phyloP scores from a whole-genome alignment of 2,113 vertebrate species.

The Sturnus vulgaris region DNA sequence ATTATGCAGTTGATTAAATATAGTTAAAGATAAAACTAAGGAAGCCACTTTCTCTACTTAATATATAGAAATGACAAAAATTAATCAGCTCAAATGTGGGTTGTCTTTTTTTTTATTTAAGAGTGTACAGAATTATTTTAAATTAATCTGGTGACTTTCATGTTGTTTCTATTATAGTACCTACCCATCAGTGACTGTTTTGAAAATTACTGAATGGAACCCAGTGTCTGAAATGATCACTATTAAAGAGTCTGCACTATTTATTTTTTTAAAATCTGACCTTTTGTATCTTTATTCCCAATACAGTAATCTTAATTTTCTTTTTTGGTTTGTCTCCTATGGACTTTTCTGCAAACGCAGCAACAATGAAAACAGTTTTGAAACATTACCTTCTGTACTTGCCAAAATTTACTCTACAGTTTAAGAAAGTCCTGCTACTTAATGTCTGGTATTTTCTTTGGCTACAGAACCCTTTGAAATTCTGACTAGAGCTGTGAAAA shows the following conservation, averaged over 20 bases:
- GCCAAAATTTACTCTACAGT: slow-evolving; percentile 52
- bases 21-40: neutral
- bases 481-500: slow-evolving; percentile 33
- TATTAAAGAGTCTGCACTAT: neutral
- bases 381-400: slow-evolving; percentile 19
- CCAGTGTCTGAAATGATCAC: neutral
- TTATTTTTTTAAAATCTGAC: neutral
- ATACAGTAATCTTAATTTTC: neutral
- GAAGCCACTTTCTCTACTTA: neutral
- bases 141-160: neutral
- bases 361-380: slow-evolving; percentile 41
- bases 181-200: neutral
- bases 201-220: neutral
- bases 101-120: neutral
- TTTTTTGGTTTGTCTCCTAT: slow-evolving; percentile 13
- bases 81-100: neutral
- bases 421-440: slow-evolving; percentile 51
- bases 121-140: neutral
- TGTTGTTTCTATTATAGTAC: neutral
- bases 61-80: neutral
- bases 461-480: slow-evolving; percentile 43
- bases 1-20: neutral
- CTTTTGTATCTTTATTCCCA: slow-evolving; percentile 10
- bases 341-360: neutral
- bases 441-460: slow-evolving; percentile 51